Evolutionary conservation across 1,140 invertebrate species (phyloP), one percentile per base, ranked within the genome.

Genomic region (Mamestra configurata): DNA sequence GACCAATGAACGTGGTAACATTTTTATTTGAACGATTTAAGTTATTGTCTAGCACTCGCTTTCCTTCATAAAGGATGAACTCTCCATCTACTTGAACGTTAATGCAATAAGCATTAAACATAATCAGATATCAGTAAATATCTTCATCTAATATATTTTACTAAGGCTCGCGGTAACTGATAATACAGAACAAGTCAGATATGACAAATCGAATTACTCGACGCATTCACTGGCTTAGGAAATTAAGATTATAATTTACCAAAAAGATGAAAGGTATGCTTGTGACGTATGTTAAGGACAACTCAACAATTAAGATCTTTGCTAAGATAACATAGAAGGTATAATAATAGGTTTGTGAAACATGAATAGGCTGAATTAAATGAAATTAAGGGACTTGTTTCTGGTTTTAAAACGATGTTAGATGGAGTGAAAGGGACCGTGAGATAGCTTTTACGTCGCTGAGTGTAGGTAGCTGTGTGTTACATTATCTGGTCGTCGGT

Each of bases 201-300:
- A 79, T 57, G 59, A 70, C 13, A 73, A 75, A 82, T 82, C 59
- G 53, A 82, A 79, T 82, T 76, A 79, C 64, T 61, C 43, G 46
- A 6, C 35, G 49, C 22, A 79, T 51, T 76, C 82, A 80, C 59
- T 77, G 82, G 75, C 20, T 80, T 83, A 83, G 72, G 53, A 83
- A 83, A 83, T 83, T 83, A 79, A 79, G 71, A 66, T 49, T 61
- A 72, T 80, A 70, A 80, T 79, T 83, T 68, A 18, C 66, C 46
- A 61, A 78, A 77, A 82, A 73, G 40, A 79, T 79, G 53, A 79
- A 79, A 78, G 77, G 24, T 64, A 57, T 27, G 31, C 11, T 20
- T 51, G 11, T 68, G 57, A 27, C 24, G 59, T 70, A 61, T 81
- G 53, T 66, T 20, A 13, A 40, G 75, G 68, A 78, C 79, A 77